Evolutionary conservation across 1,140 invertebrate species (phyloP).

Genomic region (Drosophila simulans): DNA sequence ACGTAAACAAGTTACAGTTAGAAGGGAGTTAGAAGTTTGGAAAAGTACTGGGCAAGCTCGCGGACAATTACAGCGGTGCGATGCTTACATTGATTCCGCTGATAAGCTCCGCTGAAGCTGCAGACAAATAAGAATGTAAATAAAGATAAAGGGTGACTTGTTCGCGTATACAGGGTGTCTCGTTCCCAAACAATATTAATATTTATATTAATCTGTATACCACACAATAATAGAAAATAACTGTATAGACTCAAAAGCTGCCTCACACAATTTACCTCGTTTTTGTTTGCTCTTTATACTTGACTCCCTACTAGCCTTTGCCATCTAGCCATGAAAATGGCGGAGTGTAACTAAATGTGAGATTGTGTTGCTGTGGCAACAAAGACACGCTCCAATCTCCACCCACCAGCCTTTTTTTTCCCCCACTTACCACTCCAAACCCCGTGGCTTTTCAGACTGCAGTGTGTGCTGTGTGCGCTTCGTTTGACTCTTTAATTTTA

Average conservation of each 20-base stretch:
- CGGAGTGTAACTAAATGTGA: constrained; percentile 16
- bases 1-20: no score
- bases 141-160: no score
- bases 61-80: no score
- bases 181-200: no score
- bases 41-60: no score
- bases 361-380: constrained; percentile 28
- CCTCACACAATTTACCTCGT: constrained; percentile 8
- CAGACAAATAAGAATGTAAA: no score
- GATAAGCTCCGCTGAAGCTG: no score
- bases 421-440: constrained; percentile 13
- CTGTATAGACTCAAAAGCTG: constrained; percentile 6
- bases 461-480: constrained; percentile 49
- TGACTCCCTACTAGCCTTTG: constrained; percentile 45
- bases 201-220: no score
- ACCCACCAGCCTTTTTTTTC: not conserved
- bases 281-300: constrained; percentile 25
- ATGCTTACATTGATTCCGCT: no score
- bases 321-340: constrained; percentile 42
- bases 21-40: no score
- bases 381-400: constrained; percentile 46
- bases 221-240: not conserved
- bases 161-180: no score
- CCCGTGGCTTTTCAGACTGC: constrained; percentile 9
- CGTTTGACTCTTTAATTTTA: constrained; percentile 65